Evolutionary conservation across 2,113 vertebrate genomes (phyloP), one percentile per base, ranked within the genome.

Genomic region (Choloepus hoffmanni): DNA sequence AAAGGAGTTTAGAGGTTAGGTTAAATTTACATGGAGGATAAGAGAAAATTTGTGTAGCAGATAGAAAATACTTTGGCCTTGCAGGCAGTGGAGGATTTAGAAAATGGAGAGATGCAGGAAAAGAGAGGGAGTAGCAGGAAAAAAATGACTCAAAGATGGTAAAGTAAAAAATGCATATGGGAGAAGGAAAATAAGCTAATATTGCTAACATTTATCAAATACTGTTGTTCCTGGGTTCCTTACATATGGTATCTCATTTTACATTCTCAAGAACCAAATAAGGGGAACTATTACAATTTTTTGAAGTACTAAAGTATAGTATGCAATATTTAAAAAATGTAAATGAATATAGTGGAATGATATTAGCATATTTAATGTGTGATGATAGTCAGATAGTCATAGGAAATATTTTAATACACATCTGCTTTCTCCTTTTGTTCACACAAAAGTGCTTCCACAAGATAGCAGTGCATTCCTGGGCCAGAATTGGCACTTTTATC

Each of bases 321-420:
- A n/a, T 74, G 16, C 7, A 89, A 89, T 67, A 83, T 86, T 86
- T 79, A 28, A 23, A 73, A 30, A 77, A 89, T 18, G 58, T 13
- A 3, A 89, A 94, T 68, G 15, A 68, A 50, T 55, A 33, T 67
- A 40, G 14, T 91, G 3, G 73, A 67, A 33, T 43, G 12, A 13
- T 28, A 55, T 62, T 84, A 68, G 19, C 23, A 70, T 88, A 81
- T 67, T 48, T 79, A 78, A 33, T 84, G 21, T 43, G 7, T 63
- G 14, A n/a, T 40, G 11, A 83, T 45, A 12, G 14, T 65, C n/a
- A 67, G 60, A 87, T 83, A 53, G 76, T 3, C 24, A 15, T 62
- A 67, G 40, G 15, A 84, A 89, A 76, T 91, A 88, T 83, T 83
- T 87, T 87, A 45, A 90, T 90, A 60, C 1, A 50, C 43, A 87